Conservation (phyloP, 2,797 vertebrate genomes). For the Stomatorhinus walkeri region DNA sequence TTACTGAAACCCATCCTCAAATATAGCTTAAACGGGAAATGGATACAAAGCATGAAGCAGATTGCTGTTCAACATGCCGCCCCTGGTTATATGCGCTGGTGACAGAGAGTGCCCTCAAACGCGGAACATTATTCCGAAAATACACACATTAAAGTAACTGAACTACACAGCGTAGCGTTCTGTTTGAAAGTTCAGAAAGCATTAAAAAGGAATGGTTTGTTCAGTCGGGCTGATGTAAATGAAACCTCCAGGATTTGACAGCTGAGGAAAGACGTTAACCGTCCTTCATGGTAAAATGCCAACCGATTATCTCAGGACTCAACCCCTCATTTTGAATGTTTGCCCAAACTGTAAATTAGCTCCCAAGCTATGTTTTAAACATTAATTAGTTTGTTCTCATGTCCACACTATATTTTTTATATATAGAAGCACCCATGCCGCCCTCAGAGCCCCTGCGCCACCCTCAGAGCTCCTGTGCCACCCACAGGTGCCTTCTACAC, state of each 20-base stretch:
- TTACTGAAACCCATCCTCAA: slow-evolving; percentile 29
- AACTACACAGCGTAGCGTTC: no score
- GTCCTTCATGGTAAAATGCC: neutral
- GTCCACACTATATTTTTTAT: neutral
- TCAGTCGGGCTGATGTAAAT: neutral
- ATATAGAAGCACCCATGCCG: no score
- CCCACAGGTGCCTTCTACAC: neutral
- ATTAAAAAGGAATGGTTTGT: neutral
- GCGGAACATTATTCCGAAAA: neutral
- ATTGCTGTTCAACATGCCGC: neutral
- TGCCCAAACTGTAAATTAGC: neutral
- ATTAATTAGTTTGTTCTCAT: neutral
- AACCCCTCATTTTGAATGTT: neutral
- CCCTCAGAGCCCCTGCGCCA: no score
- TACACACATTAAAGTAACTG: neutral
- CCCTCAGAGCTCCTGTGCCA: neutral
- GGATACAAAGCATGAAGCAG: slow-evolving; percentile 26
- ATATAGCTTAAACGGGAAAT: slow-evolving; percentile 11
- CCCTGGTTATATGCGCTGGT: neutral
- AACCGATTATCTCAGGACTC: neutral
- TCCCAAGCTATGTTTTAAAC: neutral
- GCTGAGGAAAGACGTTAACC: neutral
- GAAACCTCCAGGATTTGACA: neutral
- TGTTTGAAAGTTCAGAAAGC: neutral
- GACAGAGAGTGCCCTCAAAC: neutral